Base-by-base conservation (phyloP, 1,140 invertebrate species). In the Tetragnatha versicolor region DNA sequence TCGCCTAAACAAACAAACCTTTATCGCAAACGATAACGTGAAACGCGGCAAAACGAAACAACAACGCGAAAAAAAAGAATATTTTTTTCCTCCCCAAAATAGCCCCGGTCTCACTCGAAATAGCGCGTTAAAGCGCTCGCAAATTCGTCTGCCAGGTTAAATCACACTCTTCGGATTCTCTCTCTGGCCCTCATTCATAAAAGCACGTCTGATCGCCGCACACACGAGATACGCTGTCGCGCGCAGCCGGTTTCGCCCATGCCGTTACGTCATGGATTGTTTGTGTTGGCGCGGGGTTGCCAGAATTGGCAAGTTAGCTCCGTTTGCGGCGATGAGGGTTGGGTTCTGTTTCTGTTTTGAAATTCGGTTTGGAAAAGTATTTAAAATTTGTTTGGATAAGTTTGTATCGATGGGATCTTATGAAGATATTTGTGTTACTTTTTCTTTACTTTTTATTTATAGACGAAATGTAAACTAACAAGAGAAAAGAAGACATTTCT, bases 121-220 rank as follows among this genome's bases (percentile, higher is more conserved):
- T 53, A 53, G 47, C 66, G 39, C 29, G 25, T 37, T 53, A 53
- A 33, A 45, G 39, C 29, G 25, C 42, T 68, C 65, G 27, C 65
- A 68, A 49, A 39, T 29, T 68, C 29, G 65, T 68, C 47, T 69
- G 47, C 47, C 31, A 47, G 49, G 25, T 53, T 70, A 42, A 66
- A 66, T 66, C 42, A 66, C 39, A 47, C 60, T 20, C n/a, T 9
- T 63, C 22, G 22, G n/a, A n/a, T n/a, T n/a, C n/a, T n/a, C n/a
- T n/a, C n/a, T 20, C 12, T 31, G 20, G 22, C 35, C 69, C 33
- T 72, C 69, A 72, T 72, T 72, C 69, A 72, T 55, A 72, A 72
- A 35, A 35, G 69, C 60, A 51, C 60, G 35, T 20, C 22, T 12
- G 25, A 25, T 12, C 69, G n/a, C 35, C 69, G 37, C n/a, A 25